Evolutionary conservation across 1,140 invertebrate genomes (phyloP).

Genomic region (Palaemon carinicauda): DNA sequence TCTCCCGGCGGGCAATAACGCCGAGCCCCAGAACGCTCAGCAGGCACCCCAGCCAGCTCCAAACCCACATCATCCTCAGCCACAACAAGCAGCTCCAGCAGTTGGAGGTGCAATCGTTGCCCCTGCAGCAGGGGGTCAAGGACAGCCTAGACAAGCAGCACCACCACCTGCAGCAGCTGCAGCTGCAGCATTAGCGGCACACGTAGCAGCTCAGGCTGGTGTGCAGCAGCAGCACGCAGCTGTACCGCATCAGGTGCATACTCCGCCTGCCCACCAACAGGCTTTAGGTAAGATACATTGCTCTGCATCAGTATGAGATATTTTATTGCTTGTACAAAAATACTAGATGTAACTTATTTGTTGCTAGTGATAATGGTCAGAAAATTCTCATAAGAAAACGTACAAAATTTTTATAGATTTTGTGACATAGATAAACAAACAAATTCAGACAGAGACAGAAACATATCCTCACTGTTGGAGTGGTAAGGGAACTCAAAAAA

Average conservation of each 20-base stretch:
- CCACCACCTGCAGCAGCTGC: slow-evolving; percentile 20
- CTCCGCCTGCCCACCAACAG: slow-evolving; percentile 38
- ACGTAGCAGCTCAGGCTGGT: not conserved
- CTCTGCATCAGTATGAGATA: not conserved
- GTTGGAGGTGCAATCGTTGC: not conserved
- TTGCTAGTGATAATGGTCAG: too few species aligned
- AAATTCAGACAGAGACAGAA: too few species aligned
- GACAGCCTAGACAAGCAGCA: not conserved
- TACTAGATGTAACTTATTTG: too few species aligned
- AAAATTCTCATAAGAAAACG: too few species aligned
- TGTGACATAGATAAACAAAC: too few species aligned
- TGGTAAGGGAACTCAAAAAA: too few species aligned
- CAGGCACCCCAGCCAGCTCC: not conserved
- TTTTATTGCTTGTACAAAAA: too few species aligned
- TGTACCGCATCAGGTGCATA: slow-evolving; percentile 20
- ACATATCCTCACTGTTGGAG: too few species aligned
- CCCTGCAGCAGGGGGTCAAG: not conserved
- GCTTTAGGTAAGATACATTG: not conserved
- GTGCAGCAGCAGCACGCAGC: slow-evolving; percentile 11
- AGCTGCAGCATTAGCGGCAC: not conserved
- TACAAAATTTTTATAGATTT: too few species aligned
- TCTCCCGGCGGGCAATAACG: too few species aligned
- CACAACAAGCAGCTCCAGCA: slow-evolving; percentile 11
- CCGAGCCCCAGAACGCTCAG: too few species aligned
- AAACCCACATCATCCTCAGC: not conserved